Base-by-base conservation (phyloP, 1,140 invertebrate genomes). In the Ditylenchus dipsaci region DNA sequence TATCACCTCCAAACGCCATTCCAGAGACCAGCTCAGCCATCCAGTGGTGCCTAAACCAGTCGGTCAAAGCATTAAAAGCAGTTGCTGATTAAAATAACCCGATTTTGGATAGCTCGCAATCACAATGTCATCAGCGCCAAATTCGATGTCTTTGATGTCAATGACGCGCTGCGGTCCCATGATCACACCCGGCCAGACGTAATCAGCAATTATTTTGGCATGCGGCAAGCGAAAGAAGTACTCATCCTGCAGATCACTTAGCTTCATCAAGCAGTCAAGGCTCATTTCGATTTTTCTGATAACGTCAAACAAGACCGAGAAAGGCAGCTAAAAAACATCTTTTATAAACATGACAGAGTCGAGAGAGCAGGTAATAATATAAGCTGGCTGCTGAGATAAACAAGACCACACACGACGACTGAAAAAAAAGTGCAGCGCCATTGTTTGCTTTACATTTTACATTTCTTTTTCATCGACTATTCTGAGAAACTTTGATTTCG, bases 41-140 rank as follows among this genome's bases (percentile, higher is more conserved):
- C 74, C 74, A 75, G 74, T 75, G 19, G 74, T 75, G 29, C 74
- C 74, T 75, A 38, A 21, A 73, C 1, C n/a, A n/a, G n/a, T n/a
- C n/a, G n/a, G n/a, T 3, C 3, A 29, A 62, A 26, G 11, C 70
- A 53, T 21, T 29, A 72, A 27, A 15, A 65, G 43, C 15, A 15
- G 26, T 67, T 26, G 17, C 13, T 19, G 33, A 67, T 21, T 13
- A 68, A 26, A 60, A 71, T 26, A 43, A 75, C 74, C 74, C 23
- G 74, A 75, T 65, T 75, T 75, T n/a, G 74, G 74, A 74, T 75
- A 75, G n/a, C 71, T 61, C 30, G 72, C 75, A 42, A 75, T 75
- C n/a, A 75, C 49, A 60, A 75, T 67, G 53, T 75, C 74, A 30
- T 72, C 67, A n/a, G 65, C 42, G 23, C 42, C 42, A 33, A 75